Evolutionary conservation across 2,797 vertebrate genomes (phyloP).

Genomic region (Loris lydekkerianus): DNA sequence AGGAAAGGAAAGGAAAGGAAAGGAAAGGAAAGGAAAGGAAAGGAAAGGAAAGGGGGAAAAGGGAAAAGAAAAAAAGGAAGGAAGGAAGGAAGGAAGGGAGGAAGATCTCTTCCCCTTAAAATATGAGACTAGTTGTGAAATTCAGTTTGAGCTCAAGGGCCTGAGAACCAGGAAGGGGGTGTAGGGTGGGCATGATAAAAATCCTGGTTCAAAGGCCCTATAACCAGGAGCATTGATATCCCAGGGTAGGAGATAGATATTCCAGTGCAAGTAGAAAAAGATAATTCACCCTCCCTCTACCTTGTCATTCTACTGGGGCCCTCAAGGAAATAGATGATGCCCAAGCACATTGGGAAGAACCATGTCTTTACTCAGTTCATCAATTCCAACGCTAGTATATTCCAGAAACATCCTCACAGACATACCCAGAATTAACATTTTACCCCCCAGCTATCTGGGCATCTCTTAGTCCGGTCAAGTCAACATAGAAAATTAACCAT

Average conservation of each 20-base stretch:
- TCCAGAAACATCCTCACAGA: neutral
- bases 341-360: neutral
- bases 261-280: neutral
- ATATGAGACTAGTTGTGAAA: neutral
- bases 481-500: neutral
- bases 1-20: no score
- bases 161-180: fast-evolving
- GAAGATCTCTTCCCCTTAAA: neutral
- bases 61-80: no score
- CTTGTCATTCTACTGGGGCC: neutral
- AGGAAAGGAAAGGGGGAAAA: no score
- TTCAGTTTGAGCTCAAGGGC: neutral
- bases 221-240: neutral
- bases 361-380: neutral
- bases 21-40: no score
- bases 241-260: neutral
- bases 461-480: neutral
- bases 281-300: neutral
- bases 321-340: neutral
- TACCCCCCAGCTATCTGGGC: neutral
- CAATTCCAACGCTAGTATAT: neutral
- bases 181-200: neutral
- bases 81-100: no score
- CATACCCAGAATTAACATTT: neutral
- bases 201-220: neutral